Evolutionary conservation across 2,113 vertebrate species (phyloP), one percentile per base, ranked within the genome.

Genomic region (Nansenia antarctica): DNA sequence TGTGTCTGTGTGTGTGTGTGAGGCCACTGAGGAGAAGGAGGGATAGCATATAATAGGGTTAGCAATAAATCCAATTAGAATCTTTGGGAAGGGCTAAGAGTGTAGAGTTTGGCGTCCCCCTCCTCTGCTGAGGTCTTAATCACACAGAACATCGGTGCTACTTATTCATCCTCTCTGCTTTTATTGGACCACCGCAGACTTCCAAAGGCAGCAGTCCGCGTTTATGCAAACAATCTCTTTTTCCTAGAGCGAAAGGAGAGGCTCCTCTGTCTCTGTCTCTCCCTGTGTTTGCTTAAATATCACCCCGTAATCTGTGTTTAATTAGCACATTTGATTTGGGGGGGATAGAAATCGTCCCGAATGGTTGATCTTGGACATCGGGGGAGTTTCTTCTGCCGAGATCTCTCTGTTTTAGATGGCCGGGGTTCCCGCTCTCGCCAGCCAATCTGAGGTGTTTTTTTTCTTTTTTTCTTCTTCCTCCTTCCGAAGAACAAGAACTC

Each of bases 281-380:
- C 24, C 12, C 9, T 35, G 12, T 31, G 47, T 66, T 35, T 62
- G 58, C 27, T 60, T 59, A 24, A 61, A 73, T 65, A 34, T 32
- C 47, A 22, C 70, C 57, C n/a, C 30, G 58, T 49, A 58, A 57
- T 64, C 68, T 77, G 15, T 14, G 29, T 74, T 66, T 64, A 37
- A 72, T 67, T 77, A 32, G 35, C n/a, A 26, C 9, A 35, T 68
- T 75, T 78, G 65, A 69, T 67, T 42, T 66, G 63, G 65, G 27
- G 29, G 27, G 12, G 39, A 67, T 65, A 64, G 69, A 45, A 65
- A 67, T 12, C 30, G 9, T 54, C 24, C 15, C 22, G 49, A 54
- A 65, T 34, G 47, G 75, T 69, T 69, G 58, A 31, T 70, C 74
- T 78, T 76, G 73, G 80, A 20, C n/a, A n/a, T n/a, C n/a, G 20